These are phyloP conservation scores for Enteromius trimaculatus DNA, from an alignment of 2,797 vertebrate species.

Conservation along the genomic window DNA sequence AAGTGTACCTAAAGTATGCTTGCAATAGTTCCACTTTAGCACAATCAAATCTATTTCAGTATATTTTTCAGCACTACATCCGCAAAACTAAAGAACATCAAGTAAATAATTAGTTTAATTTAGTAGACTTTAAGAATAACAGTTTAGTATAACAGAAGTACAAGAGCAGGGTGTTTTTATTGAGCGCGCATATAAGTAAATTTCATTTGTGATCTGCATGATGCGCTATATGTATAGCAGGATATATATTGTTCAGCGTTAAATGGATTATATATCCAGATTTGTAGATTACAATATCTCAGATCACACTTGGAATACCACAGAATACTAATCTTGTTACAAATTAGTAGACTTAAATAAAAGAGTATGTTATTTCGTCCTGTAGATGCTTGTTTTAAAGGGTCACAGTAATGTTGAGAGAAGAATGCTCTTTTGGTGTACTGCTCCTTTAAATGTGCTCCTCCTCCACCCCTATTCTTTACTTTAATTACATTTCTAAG, in stretches of 20 bases:
- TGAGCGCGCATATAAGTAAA: too few species aligned
- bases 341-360: not conserved
- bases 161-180: too few species aligned
- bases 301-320: not conserved
- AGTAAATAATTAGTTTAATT: too few species aligned
- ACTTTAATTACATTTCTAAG: constrained; percentile 54
- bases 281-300: not conserved
- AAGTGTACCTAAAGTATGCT: too few species aligned
- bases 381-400: not conserved
- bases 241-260: not conserved
- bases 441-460: constrained; percentile 45
- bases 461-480: constrained; percentile 28
- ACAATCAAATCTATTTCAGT: too few species aligned
- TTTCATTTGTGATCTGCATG: not conserved
- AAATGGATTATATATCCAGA: not conserved
- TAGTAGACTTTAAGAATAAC: too few species aligned
- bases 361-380: not conserved
- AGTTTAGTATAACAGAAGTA: too few species aligned
- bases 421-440: not conserved
- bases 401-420: not conserved
- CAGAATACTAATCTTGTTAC: not conserved
- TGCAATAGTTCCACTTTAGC: too few species aligned
- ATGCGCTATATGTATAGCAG: not conserved
- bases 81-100: too few species aligned
- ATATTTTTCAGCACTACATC: too few species aligned